Base-by-base conservation (phyloP, 1,140 invertebrate genomes). In the Ceratina calcarata region DNA sequence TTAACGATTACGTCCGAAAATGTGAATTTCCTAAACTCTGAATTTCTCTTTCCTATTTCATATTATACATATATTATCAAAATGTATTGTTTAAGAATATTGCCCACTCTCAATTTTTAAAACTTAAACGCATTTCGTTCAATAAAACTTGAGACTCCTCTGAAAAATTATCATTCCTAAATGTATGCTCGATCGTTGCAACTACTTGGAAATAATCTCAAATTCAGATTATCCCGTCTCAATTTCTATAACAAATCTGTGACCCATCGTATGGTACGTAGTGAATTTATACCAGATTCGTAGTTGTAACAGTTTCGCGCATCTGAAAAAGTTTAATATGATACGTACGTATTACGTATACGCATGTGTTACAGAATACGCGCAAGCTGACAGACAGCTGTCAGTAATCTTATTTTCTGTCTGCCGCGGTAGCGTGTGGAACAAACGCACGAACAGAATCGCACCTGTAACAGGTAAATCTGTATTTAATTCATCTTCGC, bases 41-140 rank as follows among this genome's bases (percentile, higher is more conserved):
- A 60, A 55, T 70, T 57, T 20, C 0, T 61, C 32, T 83, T 67
- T 55, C 77, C 79, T 83, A 90, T 81, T 88, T 90, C 10, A 45
- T 92, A 91, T 86, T 80, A 89, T 91, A 91, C n/a, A n/a, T 93
- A 92, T 91, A 90, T 89, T 93, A 93, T 90, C 91, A 90, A 89
- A 69, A 91, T 89, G 78, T 89, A 89, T 84, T 13, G 84, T 84
- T 80, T 75, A 70, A 0, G 37, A 45, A 45, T 45, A 45, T 81
- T 32, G 1, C 45, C 15, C 16, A 51, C 20, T 67, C 32, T 72
- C 6, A 13, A 64, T 45, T 55, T 61, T 61, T 45, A 58, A 77
- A 77, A 32, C 12, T 57, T 24, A 32, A 49, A 22, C 8, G 24
- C 12, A 20, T 20, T 32, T 60, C n/a, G 3, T 70, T 61, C 27